Evolutionary conservation across 2,797 vertebrate genomes (phyloP).

Genomic region (Pogonophryne albipinna): DNA sequence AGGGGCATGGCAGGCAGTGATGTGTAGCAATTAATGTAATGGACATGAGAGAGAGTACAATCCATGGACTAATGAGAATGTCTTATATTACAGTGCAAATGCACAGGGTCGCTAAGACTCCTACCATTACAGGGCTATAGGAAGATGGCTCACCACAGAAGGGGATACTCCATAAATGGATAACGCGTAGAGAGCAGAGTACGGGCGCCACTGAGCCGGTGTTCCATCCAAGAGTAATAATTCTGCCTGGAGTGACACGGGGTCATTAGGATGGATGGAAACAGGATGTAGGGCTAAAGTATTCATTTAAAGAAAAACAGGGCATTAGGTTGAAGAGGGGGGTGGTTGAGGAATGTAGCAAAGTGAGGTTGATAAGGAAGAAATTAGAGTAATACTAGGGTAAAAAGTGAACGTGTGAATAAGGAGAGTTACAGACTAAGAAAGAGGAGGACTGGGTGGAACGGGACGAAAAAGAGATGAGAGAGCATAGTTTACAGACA

Average conservation of each 20-base stretch:
- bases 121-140: conserved; percentile 79
- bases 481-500: conserved; percentile 45
- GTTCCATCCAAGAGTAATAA: conserved; percentile 78
- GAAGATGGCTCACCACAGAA: conserved; percentile 81
- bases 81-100: conserved; percentile 83
- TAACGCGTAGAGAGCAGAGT: conserved; percentile 76
- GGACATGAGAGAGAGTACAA: conserved; percentile 78
- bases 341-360: conserved; percentile 19
- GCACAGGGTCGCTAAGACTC: conserved; percentile 76
- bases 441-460: conserved; percentile 16
- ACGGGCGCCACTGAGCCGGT: conserved; percentile 78
- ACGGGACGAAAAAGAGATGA: conserved; percentile 45
- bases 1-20: conserved; percentile 70
- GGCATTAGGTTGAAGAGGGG: conserved; percentile 30
- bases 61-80: conserved; percentile 79
- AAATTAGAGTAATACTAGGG: conserved; percentile 34
- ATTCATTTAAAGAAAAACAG: conserved; percentile 67
- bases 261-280: conserved; percentile 73
- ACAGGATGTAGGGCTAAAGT: conserved; percentile 64
- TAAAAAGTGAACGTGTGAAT: conserved; percentile 30
- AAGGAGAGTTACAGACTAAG: conserved; percentile 22
- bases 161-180: conserved; percentile 81
- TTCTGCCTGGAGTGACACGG: conserved; percentile 74
- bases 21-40: conserved; percentile 86
- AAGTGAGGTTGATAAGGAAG: conserved; percentile 38